Evolutionary conservation across 2,888 invertebrate species (phyloP).

Genomic region (Hemicrepidius hirtus): DNA sequence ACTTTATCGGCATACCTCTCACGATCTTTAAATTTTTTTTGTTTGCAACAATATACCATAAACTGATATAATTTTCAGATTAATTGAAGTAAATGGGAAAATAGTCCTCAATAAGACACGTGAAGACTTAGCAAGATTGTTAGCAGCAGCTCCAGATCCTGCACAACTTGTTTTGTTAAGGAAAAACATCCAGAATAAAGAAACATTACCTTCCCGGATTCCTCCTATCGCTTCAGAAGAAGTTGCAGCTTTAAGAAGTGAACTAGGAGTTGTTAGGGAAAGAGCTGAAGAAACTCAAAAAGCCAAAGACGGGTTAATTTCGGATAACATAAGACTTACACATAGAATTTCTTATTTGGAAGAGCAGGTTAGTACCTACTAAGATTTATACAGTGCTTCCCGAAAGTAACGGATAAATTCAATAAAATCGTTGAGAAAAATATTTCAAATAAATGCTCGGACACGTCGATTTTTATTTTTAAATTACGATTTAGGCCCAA

Average conservation of each 20-base stretch:
- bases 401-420: too few species aligned
- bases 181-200: constrained; percentile 60
- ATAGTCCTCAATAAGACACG: constrained; percentile 80
- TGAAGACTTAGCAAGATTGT: constrained; percentile 82
- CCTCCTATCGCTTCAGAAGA: constrained; percentile 70
- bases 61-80: constrained; percentile 70
- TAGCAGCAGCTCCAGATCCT: constrained; percentile 77
- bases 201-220: constrained; percentile 73
- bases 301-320: constrained; percentile 79
- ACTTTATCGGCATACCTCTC: not conserved
- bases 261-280: constrained; percentile 76
- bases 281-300: constrained; percentile 79
- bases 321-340: constrained; percentile 88
- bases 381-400: too few species aligned
- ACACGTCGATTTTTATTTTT: too few species aligned
- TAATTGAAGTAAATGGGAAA: constrained; percentile 89
- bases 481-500: too few species aligned
- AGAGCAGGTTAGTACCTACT: constrained; percentile 89
- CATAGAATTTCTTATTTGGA: constrained; percentile 93
- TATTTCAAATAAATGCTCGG: too few species aligned
- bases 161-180: constrained; percentile 80
- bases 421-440: too few species aligned
- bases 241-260: constrained; percentile 75
- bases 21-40: not conserved
- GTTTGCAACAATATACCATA: too few species aligned